Evolutionary conservation across 37 sponge, comb jelly and placozoan species (phyloP), one percentile per base, ranked within the genome.

Genomic region (Mnemiopsis leidyi): DNA sequence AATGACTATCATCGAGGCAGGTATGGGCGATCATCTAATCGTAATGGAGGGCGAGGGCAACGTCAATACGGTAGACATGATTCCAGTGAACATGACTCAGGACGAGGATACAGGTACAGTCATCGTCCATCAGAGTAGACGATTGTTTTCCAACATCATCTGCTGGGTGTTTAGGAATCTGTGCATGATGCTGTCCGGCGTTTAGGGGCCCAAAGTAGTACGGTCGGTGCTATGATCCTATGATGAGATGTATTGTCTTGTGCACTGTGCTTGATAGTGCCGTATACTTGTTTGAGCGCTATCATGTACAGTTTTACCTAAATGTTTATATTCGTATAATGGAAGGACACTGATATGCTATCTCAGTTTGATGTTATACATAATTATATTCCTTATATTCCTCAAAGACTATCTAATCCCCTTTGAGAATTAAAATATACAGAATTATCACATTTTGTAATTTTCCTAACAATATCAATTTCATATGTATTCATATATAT

Each of bases 351-450:
- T 77, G 79, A 77, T 48, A 48, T 48, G 61, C 61, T 48, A 48
- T 48, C 61, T 48, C 61, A 77, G 26, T 77, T 77, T 77, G 79
- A 77, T 77, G 79, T 77, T 31, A 77, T 77, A 31, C 79, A 77
- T 34, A 34, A 77, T 77, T 77, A 26, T 77, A 77, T 77, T 77
- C 79, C 79, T 77, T 77, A 77, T 48, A 48, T 77, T 32, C 79
- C 79, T 77, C 79, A 77, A 77, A 77, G 79, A 77, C 79, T 77
- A 77, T 77, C 79, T 77, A 77, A 77, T 32, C 34, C 79, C 79
- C 79, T 77, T 77, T 77, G 79, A 77, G 79, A 77, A 77, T 77
- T 77, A 77, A 77, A 77, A 77, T 77, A 77, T 77, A 77, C 79
- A 31, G 79, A 77, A 77, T 77, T 77, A 32, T 77, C 79, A 31